A percentile compares a stretch with the other conserved stretches of the same genome.
phyloP scores from a whole-genome alignment of 2,113 vertebrate genomes.

The Anser cygnoides region DNA sequence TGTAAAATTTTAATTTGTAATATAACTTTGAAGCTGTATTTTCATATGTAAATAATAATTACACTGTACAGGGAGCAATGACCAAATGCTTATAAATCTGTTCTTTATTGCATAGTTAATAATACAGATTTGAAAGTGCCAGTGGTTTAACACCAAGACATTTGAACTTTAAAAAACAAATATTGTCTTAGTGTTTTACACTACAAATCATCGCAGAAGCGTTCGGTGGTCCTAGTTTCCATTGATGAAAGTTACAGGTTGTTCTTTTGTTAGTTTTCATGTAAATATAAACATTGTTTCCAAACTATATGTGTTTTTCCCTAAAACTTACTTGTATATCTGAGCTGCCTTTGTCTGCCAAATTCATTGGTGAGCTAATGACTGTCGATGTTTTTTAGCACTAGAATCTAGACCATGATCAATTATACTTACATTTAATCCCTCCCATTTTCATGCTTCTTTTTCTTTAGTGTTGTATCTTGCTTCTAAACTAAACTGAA shows the following conservation, averaged over 20 bases:
- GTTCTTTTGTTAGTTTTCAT: not conserved
- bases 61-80: not conserved
- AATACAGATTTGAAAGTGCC: conserved; percentile 27
- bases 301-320: not conserved
- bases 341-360: not conserved
- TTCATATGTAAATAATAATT: not conserved
- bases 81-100: not conserved
- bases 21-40: not conserved
- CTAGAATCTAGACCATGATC: not conserved
- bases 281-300: not conserved
- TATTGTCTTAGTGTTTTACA: not conserved
- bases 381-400: not conserved
- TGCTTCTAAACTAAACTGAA: not conserved
- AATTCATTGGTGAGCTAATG: not conserved
- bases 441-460: not conserved
- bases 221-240: not conserved
- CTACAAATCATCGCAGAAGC: not conserved
- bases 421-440: not conserved
- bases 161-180: fast-evolving
- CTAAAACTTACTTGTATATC: not conserved
- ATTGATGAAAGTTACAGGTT: not conserved
- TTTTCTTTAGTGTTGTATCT: not conserved
- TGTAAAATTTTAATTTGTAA: not conserved
- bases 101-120: conserved; percentile 27
- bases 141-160: not conserved